Evolutionary conservation across 2,113 vertebrate genomes (phyloP).

Genomic region (Otocyon megalotis): DNA sequence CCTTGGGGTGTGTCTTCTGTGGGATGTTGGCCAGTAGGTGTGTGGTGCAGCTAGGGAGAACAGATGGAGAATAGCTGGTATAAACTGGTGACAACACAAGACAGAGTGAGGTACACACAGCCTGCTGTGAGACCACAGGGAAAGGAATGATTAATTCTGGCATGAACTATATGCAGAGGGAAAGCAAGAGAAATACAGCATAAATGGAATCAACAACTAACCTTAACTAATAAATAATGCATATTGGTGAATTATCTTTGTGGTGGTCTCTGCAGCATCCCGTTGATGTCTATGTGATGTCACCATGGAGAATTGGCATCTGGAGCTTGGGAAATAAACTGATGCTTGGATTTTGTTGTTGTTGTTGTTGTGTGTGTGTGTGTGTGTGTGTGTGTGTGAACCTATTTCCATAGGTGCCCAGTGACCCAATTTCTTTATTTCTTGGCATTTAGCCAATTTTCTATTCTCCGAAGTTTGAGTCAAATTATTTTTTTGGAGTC

Average conservation of each 20-base stretch:
- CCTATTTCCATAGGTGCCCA: neutral
- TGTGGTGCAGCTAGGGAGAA: neutral
- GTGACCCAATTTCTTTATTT: constrained; percentile 48
- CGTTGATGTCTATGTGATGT: neutral
- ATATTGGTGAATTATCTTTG: neutral
- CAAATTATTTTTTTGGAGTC: constrained; percentile 21
- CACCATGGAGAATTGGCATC: neutral
- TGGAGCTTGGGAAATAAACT: neutral
- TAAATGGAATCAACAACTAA: neutral
- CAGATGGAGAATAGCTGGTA: neutral
- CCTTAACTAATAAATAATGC: constrained; percentile 17
- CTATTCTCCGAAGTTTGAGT: neutral
- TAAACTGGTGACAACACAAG: neutral
- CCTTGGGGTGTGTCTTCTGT: accelerated
- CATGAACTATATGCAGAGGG: neutral
- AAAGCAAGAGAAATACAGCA: constrained; percentile 15
- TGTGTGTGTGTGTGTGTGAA: neutral
- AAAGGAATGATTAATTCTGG: constrained; percentile 28
- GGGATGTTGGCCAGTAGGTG: too few species aligned
- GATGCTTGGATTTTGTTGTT: neutral
- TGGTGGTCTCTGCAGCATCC: neutral
- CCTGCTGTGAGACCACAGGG: neutral
- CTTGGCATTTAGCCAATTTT: neutral
- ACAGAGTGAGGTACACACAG: neutral
- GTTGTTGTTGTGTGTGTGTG: neutral